Base-by-base conservation (phyloP, 2,113 vertebrate genomes). In the Rhinopomastus cyanomelas region DNA sequence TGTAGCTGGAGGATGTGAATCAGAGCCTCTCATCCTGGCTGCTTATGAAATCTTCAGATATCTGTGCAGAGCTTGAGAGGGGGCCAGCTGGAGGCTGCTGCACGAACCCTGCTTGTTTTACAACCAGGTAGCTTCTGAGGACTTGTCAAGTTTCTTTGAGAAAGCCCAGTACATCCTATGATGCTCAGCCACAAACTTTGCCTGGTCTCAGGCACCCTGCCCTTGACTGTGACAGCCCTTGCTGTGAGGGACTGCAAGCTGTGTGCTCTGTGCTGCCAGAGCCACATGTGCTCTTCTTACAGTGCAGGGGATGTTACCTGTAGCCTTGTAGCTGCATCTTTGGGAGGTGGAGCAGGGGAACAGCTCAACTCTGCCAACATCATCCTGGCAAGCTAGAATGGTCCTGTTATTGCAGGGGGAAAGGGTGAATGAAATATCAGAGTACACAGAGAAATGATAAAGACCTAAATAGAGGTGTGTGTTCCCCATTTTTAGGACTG, bases 261-360 rank as follows among this genome's bases (percentile, higher is more conserved):
- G 20, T 11, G 49, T n/a, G 12, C 21, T 32, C 72, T 22, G 8
- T 17, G 59, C 32, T 57, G 46, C 81, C 61, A 75, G 37, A 62
- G 32, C 21, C 1, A 1, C 1, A 11, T 1, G 8, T 27, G 29
- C 2, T 6, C 1, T 2, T 20, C 14, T 3, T n/a, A 11, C 6
- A 32, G 10, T 2, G 2, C 7, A 8, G 59, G 30, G 21, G 16
- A 29, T 44, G 44, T 17, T 61, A 10, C 20, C 36, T 23, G 36
- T 22, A 39, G 60, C 14, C 27, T 53, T 67, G 30, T 6, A 46
- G 8, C 9, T 32, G 12, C 39, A 16, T 0, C 55, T 46, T 1
- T 0, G 37, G 5, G 20, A 25, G 3, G 11, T 12, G 16, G 34
- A 2, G 13, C 6, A 9, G 16, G 4, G 3, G n/a, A 26, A 19